Evolutionary conservation across 2,888 invertebrate species (phyloP).

Genomic region (Drosophila heteroneura): DNA sequence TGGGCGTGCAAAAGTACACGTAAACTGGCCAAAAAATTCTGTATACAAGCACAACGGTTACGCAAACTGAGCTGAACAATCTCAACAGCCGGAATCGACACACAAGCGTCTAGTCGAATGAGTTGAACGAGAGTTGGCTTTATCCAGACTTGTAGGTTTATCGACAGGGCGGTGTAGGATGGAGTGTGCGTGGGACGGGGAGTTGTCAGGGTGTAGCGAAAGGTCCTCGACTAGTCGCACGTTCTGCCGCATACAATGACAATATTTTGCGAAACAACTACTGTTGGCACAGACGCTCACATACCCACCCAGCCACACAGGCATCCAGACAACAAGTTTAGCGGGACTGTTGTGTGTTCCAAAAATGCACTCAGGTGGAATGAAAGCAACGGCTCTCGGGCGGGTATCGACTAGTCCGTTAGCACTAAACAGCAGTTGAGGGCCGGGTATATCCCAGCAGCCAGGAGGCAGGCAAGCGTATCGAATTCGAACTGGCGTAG

Average conservation of each 20-base stretch:
- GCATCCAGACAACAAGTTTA: constrained; percentile 47
- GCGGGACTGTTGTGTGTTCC: constrained; percentile 58
- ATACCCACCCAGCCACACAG: constrained; percentile 7
- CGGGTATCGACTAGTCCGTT: constrained; percentile 36
- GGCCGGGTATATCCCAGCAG: background rate
- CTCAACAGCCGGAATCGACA: constrained; percentile 51
- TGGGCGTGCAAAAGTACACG: constrained; percentile 54
- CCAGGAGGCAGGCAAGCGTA: constrained; percentile 30
- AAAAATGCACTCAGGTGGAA: constrained; percentile 68
- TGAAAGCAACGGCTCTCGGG: constrained; percentile 34
- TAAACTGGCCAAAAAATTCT: constrained; percentile 49
- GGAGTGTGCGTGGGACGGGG: background rate
- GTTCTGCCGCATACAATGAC: constrained; percentile 27
- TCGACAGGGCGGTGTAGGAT: constrained; percentile 18
- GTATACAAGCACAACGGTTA: constrained; percentile 11
- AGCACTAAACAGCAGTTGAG: constrained; percentile 30
- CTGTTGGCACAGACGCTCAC: constrained; percentile 14
- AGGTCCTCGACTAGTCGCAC: constrained; percentile 17
- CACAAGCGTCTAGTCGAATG: constrained; percentile 57
- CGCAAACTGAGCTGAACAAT: constrained; percentile 43
- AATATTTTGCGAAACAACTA: constrained; percentile 44
- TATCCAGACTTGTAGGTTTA: constrained; percentile 45
- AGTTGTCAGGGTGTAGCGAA: background rate
- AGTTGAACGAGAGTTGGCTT: constrained; percentile 43
- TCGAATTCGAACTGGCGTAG: constrained; percentile 27